Evolutionary conservation across 35 echinoderm and acorn worm genomes (phyloP).

Genomic region (Anneissia japonica): DNA sequence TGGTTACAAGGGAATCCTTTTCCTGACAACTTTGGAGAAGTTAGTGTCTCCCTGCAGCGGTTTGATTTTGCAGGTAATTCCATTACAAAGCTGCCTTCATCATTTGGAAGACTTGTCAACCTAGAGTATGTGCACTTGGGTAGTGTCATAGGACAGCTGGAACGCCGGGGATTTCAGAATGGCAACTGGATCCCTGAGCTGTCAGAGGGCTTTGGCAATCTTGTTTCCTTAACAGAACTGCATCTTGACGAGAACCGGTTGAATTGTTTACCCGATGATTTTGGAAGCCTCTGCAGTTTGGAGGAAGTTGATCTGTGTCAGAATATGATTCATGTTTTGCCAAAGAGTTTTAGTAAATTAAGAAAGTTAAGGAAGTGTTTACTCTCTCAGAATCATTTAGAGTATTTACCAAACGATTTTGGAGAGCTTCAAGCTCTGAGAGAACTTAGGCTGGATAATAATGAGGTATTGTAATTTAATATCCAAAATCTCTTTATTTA

Average conservation of each 20-base stretch:
- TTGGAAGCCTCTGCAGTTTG: conserved; percentile 59
- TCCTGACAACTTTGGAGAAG: conserved; percentile 49
- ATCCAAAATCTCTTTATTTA: no score
- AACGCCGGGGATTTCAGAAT: conserved; percentile 80
- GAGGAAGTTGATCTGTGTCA: conserved; percentile 83
- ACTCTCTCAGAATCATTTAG: conserved; percentile 76
- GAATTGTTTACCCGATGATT: conserved; percentile 52
- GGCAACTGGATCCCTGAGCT: conserved; percentile 73
- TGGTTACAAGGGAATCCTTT: conserved; percentile 35
- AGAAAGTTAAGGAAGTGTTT: conserved; percentile 57
- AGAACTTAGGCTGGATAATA: conserved; percentile 63
- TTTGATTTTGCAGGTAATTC: conserved; percentile 78
- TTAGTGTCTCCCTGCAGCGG: conserved; percentile 27
- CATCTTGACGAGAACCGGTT: conserved; percentile 79
- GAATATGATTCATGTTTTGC: conserved; percentile 56
- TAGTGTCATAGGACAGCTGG: conserved; percentile 65
- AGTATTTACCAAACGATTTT: conserved; percentile 67
- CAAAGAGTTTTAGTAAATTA: conserved; percentile 61
- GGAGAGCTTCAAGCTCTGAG: conserved; percentile 52
- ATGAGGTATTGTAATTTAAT: no score
- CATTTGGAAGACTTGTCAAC: conserved; percentile 33
- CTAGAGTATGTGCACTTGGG: conserved; percentile 76
- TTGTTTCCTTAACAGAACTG: conserved; percentile 45
- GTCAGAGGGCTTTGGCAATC: conserved; percentile 60
- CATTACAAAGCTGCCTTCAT: conserved; percentile 45